These are phyloP conservation scores for Capromys pilorides DNA, from an alignment of 2,797 vertebrate genomes.

Conservation along the genomic window DNA sequence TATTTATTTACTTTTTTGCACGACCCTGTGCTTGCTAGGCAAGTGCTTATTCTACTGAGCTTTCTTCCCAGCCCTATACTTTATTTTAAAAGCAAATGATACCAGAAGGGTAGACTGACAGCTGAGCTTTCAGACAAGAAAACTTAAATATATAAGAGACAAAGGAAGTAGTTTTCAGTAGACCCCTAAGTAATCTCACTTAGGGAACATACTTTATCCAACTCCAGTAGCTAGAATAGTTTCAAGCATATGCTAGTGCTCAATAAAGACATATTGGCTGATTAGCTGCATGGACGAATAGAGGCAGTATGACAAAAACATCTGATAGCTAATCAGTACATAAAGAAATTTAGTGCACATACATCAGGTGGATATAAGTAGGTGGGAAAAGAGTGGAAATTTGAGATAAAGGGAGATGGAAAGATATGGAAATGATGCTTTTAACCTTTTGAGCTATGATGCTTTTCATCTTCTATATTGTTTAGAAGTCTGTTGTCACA, in stretches of 20 bases:
- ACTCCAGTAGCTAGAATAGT: background rate
- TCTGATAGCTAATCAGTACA: background rate
- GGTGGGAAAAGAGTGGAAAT: background rate
- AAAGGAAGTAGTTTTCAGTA: slow-evolving; percentile 44
- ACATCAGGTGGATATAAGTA: background rate
- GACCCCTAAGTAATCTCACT: slow-evolving; percentile 16
- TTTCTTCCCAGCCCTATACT: too few relatives aligned
- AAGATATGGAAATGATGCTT: background rate
- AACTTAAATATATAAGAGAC: slow-evolving; percentile 21
- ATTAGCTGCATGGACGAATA: background rate
- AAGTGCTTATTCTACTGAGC: too few relatives aligned
- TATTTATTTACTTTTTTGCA: background rate
- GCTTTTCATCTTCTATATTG: background rate
- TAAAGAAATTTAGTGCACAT: slow-evolving; percentile 1
- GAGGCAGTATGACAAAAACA: background rate
- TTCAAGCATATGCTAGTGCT: background rate
- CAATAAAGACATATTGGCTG: slow-evolving; percentile 29
- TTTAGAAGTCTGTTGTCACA: background rate
- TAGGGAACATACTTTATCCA: slow-evolving; percentile 38
- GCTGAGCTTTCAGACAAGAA: background rate
- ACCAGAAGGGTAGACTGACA: background rate
- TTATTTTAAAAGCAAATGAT: background rate
- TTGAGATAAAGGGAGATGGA: background rate
- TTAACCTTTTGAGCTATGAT: background rate
- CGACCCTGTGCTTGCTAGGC: too few relatives aligned